Conservation (phyloP, 2,888 invertebrate species). For the Melanostoma mellinum region DNA sequence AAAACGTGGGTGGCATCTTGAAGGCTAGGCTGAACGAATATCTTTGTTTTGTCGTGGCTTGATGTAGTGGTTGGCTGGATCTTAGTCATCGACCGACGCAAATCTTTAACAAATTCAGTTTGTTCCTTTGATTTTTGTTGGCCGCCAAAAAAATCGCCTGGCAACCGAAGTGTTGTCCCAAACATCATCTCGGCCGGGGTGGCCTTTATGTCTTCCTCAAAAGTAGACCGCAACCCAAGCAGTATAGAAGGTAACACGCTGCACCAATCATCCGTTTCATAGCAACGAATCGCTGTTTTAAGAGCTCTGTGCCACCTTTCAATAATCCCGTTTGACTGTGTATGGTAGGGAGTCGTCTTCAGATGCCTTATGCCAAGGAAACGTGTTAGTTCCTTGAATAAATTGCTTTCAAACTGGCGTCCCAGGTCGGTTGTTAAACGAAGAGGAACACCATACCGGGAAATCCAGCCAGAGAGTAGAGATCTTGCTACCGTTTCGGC, state of each 20-base stretch:
- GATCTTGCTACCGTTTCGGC: constrained; percentile 34
- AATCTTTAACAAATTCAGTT: not conserved
- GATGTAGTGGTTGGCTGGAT: too few relatives aligned
- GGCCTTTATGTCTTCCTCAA: constrained; percentile 45
- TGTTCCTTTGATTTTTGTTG: not conserved
- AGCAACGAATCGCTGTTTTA: constrained; percentile 46
- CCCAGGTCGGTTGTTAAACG: constrained; percentile 8
- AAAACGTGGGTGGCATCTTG: too few relatives aligned
- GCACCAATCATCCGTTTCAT: constrained; percentile 26
- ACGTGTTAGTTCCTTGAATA: constrained; percentile 4
- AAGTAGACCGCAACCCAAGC: constrained; percentile 37
- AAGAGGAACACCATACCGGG: constrained; percentile 9
- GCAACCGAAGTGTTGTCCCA: constrained; percentile 48
- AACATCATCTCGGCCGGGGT: constrained; percentile 60
- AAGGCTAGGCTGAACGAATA: too few relatives aligned
- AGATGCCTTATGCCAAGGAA: constrained; percentile 37
- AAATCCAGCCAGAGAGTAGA: not conserved
- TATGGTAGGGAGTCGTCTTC: constrained; percentile 45
- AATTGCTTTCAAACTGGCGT: constrained; percentile 1
- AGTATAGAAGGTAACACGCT: constrained; percentile 44
- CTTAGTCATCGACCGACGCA: too few relatives aligned
- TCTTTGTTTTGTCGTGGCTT: too few relatives aligned
- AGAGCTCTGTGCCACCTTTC: constrained; percentile 55
- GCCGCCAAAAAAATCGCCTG: constrained; percentile 48
- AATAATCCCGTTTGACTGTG: constrained; percentile 52